Percentiles rank a stretch among this genome's conserved stretches.
These are phyloP conservation scores for Lasius fuliginosus DNA, from an alignment of 2,888 invertebrate genomes.

Conservation along the genomic window DNA sequence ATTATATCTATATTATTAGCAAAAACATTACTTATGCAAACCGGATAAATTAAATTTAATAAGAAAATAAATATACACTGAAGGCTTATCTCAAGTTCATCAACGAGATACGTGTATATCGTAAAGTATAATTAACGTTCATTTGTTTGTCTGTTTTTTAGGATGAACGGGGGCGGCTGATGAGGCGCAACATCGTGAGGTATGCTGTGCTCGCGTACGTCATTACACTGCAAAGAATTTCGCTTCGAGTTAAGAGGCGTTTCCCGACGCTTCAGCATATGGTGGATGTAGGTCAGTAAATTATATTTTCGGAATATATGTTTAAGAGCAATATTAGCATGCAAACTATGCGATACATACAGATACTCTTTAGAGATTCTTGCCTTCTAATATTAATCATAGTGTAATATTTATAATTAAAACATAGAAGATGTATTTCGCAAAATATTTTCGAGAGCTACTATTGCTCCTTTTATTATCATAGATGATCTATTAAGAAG, in stretches of 20 bases:
- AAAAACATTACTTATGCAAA: not conserved
- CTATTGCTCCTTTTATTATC: not conserved
- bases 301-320: slow-evolving; percentile 66
- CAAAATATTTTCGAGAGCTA: not conserved
- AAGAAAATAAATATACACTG: not conserved
- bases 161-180: slow-evolving; percentile 95
- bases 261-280: slow-evolving; percentile 97
- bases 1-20: not conserved
- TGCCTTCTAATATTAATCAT: slow-evolving; percentile 20
- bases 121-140: slow-evolving; percentile 8
- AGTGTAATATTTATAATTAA: not conserved
- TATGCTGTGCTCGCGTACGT: slow-evolving; percentile 96
- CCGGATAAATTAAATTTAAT: not conserved
- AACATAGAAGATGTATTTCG: not conserved
- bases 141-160: slow-evolving; percentile 85
- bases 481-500: not conserved
- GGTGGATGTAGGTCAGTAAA: slow-evolving; percentile 93
- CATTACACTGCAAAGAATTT: slow-evolving; percentile 95
- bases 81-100: not conserved
- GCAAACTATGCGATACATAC: not conserved
- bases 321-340: not conserved
- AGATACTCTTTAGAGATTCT: not conserved
- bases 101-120: not conserved
- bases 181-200: slow-evolving; percentile 96
- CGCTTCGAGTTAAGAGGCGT: slow-evolving; percentile 94